These are phyloP conservation scores for Omphaloscelis lunosa DNA, from an alignment of 2,888 invertebrate species.

Conservation along the genomic window DNA sequence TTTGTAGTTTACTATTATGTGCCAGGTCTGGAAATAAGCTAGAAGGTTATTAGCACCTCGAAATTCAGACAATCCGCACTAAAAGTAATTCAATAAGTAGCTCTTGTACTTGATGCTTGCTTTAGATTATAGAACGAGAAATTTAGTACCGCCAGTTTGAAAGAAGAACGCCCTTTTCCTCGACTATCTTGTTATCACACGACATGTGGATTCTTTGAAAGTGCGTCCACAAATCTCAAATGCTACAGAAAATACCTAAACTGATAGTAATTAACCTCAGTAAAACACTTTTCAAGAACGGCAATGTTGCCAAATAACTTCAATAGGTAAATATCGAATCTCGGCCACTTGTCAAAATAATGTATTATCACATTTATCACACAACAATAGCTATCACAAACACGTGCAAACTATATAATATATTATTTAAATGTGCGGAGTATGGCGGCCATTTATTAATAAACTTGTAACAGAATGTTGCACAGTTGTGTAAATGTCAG, in stretches of 20 bases:
- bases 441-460: constrained; percentile 16
- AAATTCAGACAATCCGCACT: neutral
- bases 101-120: neutral
- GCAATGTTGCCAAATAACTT: constrained; percentile 13
- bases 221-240: neutral
- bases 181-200: neutral
- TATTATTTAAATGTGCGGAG: constrained; percentile 3
- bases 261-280: neutral
- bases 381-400: constrained; percentile 19
- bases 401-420: constrained; percentile 8
- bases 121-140: neutral
- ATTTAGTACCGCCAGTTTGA: neutral
- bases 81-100: neutral
- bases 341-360: constrained; percentile 54
- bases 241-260: too few relatives aligned
- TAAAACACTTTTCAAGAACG: constrained; percentile 1
- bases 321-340: neutral
- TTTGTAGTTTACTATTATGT: constrained; percentile 25
- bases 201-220: neutral
- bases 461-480: constrained; percentile 23
- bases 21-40: constrained; percentile 31
- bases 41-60: constrained; percentile 24
- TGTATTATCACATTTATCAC: too few relatives aligned
- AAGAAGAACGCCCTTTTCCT: neutral
- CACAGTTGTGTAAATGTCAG: constrained; percentile 81